phyloP scores from a whole-genome alignment of 2,888 invertebrate species.

The Allophyes oxyacanthae region DNA sequence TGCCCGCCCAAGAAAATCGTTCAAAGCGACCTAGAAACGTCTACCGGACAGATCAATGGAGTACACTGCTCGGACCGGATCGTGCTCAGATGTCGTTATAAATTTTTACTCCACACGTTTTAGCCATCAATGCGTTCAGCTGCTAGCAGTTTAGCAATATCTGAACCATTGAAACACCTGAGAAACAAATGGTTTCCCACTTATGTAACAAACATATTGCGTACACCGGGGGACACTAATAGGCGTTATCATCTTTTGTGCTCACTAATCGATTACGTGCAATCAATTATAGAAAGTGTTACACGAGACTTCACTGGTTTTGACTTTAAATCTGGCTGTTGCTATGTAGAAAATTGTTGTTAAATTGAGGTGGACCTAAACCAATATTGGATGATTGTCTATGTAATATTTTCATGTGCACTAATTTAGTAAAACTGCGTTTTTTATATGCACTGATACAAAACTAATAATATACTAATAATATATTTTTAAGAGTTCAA shows the following conservation, averaged over 20 bases:
- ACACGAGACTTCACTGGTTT: constrained; percentile 45
- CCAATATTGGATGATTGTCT: not conserved
- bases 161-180: constrained; percentile 48
- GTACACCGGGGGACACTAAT: constrained; percentile 55
- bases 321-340: constrained; percentile 25
- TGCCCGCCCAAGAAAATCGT: constrained; percentile 65
- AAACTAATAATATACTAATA: too few relatives aligned
- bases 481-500: too few relatives aligned
- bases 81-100: constrained; percentile 62
- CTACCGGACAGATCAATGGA: constrained; percentile 70
- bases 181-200: constrained; percentile 53
- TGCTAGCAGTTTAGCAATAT: constrained; percentile 57
- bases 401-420: not conserved
- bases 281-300: constrained; percentile 61
- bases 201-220: constrained; percentile 60
- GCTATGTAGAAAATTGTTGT: constrained; percentile 12
- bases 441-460: too few relatives aligned
- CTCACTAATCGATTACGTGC: constrained; percentile 60
- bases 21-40: constrained; percentile 77
- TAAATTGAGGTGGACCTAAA: constrained; percentile 7
- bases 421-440: not conserved
- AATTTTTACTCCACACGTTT: constrained; percentile 52
- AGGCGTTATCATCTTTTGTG: constrained; percentile 58
- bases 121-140: constrained; percentile 57
- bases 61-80: constrained; percentile 55